A percentile compares a stretch with the other conserved stretches of the same genome.
Evolutionary conservation across 2,888 invertebrate genomes (phyloP).

Genomic region (Anoncus sp.): DNA sequence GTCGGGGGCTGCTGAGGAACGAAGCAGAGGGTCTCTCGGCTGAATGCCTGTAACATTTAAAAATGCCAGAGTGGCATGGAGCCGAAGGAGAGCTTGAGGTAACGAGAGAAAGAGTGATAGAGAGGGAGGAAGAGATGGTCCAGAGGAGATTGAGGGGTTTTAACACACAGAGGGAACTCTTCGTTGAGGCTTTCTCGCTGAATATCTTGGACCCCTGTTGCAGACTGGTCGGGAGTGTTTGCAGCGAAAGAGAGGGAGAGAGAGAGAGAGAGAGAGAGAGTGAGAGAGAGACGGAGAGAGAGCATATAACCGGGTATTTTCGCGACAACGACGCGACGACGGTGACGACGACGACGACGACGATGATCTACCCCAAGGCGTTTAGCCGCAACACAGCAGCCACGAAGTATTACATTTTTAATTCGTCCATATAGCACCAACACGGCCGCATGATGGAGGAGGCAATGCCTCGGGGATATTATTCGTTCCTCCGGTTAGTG

Average conservation of each 20-base stretch:
- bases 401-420: slow-evolving; percentile 56
- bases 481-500: slow-evolving; percentile 43
- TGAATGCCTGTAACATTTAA: slow-evolving; percentile 62
- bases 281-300: background rate
- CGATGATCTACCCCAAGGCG: slow-evolving; percentile 49
- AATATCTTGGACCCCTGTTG: slow-evolving; percentile 22
- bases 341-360: slow-evolving; percentile 49
- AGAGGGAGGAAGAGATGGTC: slow-evolving; percentile 5
- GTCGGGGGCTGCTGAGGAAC: slow-evolving; percentile 11
- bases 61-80: slow-evolving; percentile 55
- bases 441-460: slow-evolving; percentile 17
- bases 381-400: slow-evolving; percentile 50
- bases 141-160: slow-evolving; percentile 34
- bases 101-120: too few relatives aligned
- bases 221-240: slow-evolving; percentile 22
- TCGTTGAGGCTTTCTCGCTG: slow-evolving; percentile 47
- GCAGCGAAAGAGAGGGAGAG: slow-evolving; percentile 13
- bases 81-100: slow-evolving; percentile 11
- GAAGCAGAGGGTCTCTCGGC: slow-evolving; percentile 54
- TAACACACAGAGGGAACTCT: slow-evolving; percentile 36
- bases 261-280: slow-evolving; percentile 21
- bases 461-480: slow-evolving; percentile 44
- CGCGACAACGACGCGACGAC: slow-evolving; percentile 46
- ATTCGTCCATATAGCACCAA: slow-evolving; percentile 47
- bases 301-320: slow-evolving; percentile 20